phyloP scores from a whole-genome alignment of 2,113 vertebrate species.

The Peucedramus taeniatus region DNA sequence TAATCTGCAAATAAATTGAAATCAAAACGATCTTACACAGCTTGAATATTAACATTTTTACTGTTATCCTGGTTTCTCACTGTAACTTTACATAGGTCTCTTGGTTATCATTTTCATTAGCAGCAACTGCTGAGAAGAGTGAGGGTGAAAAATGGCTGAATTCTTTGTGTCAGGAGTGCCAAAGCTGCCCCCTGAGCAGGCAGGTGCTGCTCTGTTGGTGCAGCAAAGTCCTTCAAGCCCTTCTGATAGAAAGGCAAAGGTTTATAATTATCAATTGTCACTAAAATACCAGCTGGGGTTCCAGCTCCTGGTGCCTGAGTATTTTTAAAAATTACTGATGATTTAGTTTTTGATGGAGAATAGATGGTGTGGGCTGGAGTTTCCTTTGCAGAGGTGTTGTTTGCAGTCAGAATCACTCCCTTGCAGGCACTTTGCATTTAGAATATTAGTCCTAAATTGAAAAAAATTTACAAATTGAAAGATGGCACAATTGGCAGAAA shows the following conservation, averaged over 20 bases:
- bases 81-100: background rate
- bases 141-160: constrained; percentile 33
- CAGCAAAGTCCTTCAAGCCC: background rate
- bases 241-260: background rate
- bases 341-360: background rate
- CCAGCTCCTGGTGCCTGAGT: background rate
- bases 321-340: background rate
- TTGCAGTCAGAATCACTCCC: background rate
- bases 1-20: background rate
- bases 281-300: background rate
- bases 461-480: background rate
- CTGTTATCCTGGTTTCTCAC: background rate
- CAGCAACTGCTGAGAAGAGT: background rate
- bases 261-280: background rate
- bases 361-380: background rate
- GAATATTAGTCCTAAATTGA: background rate
- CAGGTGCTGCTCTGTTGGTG: constrained; percentile 32
- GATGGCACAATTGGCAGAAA: background rate
- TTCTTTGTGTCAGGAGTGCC: background rate
- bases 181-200: background rate
- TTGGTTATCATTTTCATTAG: background rate
- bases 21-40: background rate
- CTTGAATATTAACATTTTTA: background rate
- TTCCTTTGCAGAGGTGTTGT: background rate
- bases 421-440: background rate